A percentile compares a stretch with the other conserved stretches of the same genome.
phyloP scores from a whole-genome alignment of 2,113 vertebrate species.

The Dinomys branickii region DNA sequence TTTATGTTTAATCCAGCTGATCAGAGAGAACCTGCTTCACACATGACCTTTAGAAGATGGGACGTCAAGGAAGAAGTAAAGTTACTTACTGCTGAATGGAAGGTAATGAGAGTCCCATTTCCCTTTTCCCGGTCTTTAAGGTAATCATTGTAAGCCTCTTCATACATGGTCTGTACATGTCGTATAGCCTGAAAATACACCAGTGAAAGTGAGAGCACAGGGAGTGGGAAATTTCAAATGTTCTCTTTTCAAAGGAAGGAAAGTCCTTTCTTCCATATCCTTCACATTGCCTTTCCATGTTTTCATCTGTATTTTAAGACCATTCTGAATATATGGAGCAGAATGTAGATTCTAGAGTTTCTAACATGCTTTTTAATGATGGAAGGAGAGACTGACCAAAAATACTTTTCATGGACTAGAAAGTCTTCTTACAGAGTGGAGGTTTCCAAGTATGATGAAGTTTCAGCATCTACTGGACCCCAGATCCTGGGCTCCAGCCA shows the following conservation, averaged over 20 bases:
- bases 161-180: slow-evolving; percentile 92
- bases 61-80: not conserved
- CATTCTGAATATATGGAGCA: not conserved
- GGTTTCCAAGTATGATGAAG: not conserved
- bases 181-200: slow-evolving; percentile 89
- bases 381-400: not conserved
- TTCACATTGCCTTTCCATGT: not conserved
- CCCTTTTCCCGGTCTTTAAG: slow-evolving; percentile 84
- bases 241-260: not conserved
- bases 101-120: slow-evolving; percentile 86
- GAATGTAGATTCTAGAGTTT: not conserved
- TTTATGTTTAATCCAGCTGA: not conserved
- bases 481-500: not conserved
- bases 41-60: not conserved
- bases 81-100: slow-evolving; percentile 87
- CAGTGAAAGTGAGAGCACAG: not conserved
- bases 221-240: not conserved
- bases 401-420: not conserved
- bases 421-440: not conserved
- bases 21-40: not conserved
- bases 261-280: not conserved
- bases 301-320: not conserved
- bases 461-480: not conserved
- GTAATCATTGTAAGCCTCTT: slow-evolving; percentile 87
- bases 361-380: not conserved